A percentile compares a stretch with the other conserved stretches of the same genome.
These are phyloP conservation scores for Chondrilla cf. caribensis DNA, from an alignment of 37 sponge, comb jelly and placozoan species.

Conservation along the genomic window DNA sequence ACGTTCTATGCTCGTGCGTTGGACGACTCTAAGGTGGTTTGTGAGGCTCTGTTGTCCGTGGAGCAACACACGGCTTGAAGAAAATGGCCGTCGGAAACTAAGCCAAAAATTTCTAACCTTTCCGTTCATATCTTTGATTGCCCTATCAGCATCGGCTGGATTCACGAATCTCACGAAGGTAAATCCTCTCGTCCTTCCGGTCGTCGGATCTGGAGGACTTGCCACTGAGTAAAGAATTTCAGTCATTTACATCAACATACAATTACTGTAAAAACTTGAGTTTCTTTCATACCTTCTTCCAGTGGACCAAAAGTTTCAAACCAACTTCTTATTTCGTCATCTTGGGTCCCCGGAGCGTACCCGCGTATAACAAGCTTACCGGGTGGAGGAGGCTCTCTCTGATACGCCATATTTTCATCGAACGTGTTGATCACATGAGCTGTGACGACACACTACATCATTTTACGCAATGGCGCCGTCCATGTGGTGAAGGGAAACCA, in stretches of 20 bases:
- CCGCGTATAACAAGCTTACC: constrained; percentile 17
- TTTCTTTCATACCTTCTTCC: constrained; percentile 16
- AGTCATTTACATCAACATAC: neutral
- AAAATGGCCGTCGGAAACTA: too few species aligned
- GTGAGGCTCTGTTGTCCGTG: too few species aligned
- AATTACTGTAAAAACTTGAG: neutral
- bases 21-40: too few species aligned
- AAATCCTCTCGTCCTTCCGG: neutral
- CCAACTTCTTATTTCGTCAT: constrained; percentile 7
- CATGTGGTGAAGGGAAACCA: too few species aligned
- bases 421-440: too few species aligned
- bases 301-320: constrained; percentile 10
- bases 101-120: neutral
- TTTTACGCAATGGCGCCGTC: too few species aligned
- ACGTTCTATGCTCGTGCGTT: too few species aligned
- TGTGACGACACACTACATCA: too few species aligned
- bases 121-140: constrained; percentile 1
- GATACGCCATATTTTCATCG: neutral
- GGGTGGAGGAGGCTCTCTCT: neutral
- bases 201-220: constrained; percentile 14
- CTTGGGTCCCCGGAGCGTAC: neutral
- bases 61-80: too few species aligned
- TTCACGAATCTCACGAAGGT: constrained; percentile 8
- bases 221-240: neutral
- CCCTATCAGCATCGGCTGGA: constrained; percentile 11